These are phyloP conservation scores for Potamarius usumacintae DNA, from an alignment of 2,113 vertebrate species.

Conservation along the genomic window DNA sequence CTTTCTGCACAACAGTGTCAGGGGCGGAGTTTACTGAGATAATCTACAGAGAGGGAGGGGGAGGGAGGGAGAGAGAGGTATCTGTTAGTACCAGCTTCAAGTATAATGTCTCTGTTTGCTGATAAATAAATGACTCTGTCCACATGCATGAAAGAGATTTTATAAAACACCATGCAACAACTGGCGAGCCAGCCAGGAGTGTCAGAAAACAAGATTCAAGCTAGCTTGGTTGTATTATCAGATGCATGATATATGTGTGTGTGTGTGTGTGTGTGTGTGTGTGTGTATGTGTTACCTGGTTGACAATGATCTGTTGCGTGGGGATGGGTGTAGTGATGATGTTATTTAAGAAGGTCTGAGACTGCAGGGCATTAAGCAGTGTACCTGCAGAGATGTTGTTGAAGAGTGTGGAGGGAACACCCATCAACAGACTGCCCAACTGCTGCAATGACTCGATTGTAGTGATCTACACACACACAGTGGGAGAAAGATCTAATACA, in stretches of 20 bases:
- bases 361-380: conserved; percentile 46
- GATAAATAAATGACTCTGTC: background rate
- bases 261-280: background rate
- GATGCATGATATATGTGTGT: background rate
- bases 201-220: background rate
- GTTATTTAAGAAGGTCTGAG: conserved; percentile 51
- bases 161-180: background rate
- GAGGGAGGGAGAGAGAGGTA: background rate
- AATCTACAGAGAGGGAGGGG: conserved; percentile 58
- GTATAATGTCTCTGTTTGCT: background rate
- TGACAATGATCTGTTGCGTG: conserved; percentile 60
- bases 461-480: conserved; percentile 56
- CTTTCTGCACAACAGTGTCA: conserved; percentile 58
- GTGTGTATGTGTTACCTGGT: conserved; percentile 58
- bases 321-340: conserved; percentile 51
- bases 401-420: conserved; percentile 56
- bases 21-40: conserved; percentile 46
- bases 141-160: background rate
- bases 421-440: conserved; percentile 67
- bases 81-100: background rate
- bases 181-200: conserved; percentile 8
- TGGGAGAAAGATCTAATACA: background rate
- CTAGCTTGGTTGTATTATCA: background rate
- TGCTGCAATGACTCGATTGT: background rate
- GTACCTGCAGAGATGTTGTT: conserved; percentile 14